These are phyloP conservation scores for Venusia cambrica DNA, from an alignment of 2,888 invertebrate species.

Conservation along the genomic window DNA sequence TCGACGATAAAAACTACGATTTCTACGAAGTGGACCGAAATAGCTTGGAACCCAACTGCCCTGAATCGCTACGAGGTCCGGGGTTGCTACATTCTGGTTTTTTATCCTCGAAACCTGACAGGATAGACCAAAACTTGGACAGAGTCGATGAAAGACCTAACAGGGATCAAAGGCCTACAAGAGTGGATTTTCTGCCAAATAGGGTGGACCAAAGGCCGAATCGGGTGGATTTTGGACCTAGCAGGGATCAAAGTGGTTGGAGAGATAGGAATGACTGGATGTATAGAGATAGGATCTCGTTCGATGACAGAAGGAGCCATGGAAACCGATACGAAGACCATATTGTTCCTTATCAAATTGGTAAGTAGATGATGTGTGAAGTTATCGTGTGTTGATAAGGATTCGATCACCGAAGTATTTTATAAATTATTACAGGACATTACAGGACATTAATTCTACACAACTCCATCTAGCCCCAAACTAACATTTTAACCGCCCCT, in stretches of 20 bases:
- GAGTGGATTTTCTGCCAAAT: no score
- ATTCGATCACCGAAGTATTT: no score
- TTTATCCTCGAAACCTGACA: conserved; percentile 52
- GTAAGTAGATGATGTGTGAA: no score
- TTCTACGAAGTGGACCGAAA: conserved; percentile 90
- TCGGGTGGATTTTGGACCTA: conserved; percentile 22
- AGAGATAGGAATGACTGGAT: conserved; percentile 52
- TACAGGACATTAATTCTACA: no score
- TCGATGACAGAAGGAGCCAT: conserved; percentile 39
- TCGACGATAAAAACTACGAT: conserved; percentile 87
- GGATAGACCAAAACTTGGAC: conserved; percentile 36
- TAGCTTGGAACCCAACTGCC: conserved; percentile 83
- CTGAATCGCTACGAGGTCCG: conserved; percentile 59
- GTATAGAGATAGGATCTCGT: conserved; percentile 40
- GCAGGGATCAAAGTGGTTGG: conserved; percentile 30
- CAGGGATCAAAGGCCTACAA: conserved; percentile 27
- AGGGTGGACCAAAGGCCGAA: conserved; percentile 32
- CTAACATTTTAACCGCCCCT: no score
- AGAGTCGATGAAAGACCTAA: conserved; percentile 21
- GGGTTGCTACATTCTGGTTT: conserved; percentile 69
- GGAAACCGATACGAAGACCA: conserved; percentile 55
- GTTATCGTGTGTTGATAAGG: no score
- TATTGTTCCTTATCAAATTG: conserved; percentile 80
- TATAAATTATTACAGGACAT: no score
- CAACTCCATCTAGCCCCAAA: no score